Evolutionary conservation across 35 echinoderm and acorn worm genomes (phyloP).

Genomic region (Ophiothrix spiculata): DNA sequence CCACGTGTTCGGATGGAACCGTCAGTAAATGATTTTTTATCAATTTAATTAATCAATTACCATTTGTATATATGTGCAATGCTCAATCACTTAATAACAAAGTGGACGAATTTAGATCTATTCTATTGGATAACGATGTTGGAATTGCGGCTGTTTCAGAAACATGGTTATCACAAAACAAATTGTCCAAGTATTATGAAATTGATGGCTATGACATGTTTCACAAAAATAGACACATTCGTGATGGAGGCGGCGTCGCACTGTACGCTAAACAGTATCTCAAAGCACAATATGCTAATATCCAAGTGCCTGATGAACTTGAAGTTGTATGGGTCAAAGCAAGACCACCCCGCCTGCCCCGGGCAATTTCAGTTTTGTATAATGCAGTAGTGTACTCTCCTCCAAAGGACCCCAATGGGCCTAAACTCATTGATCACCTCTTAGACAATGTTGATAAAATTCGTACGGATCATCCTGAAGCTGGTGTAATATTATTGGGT

Average conservation of each 20-base stretch:
- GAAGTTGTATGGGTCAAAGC: slow-evolving; percentile 13
- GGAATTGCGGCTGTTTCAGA: neutral
- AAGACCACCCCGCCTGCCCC: neutral
- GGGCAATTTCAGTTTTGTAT: slow-evolving; percentile 1
- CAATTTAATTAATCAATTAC: no score
- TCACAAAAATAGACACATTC: neutral
- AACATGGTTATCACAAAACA: neutral
- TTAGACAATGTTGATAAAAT: slow-evolving; percentile 2
- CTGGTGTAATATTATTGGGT: slow-evolving; percentile 22
- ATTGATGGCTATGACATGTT: slow-evolving; percentile 1
- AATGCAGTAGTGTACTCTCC: neutral
- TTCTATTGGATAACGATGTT: neutral
- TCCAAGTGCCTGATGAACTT: neutral
- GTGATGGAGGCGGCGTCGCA: slow-evolving; percentile 20
- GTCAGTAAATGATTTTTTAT: no score
- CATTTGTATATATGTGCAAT: slow-evolving; percentile 4
- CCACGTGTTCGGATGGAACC: no score
- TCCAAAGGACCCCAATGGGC: neutral
- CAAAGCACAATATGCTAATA: neutral
- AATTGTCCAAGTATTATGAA: neutral
- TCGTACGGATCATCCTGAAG: neutral
- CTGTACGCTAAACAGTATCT: neutral
- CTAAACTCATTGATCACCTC: slow-evolving; percentile 25
- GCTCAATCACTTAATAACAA: slow-evolving; percentile 30
- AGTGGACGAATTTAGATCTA: slow-evolving; percentile 23